These are phyloP conservation scores for Formicarius rufipectus DNA, from an alignment of 2,113 vertebrate species.

Conservation along the genomic window DNA sequence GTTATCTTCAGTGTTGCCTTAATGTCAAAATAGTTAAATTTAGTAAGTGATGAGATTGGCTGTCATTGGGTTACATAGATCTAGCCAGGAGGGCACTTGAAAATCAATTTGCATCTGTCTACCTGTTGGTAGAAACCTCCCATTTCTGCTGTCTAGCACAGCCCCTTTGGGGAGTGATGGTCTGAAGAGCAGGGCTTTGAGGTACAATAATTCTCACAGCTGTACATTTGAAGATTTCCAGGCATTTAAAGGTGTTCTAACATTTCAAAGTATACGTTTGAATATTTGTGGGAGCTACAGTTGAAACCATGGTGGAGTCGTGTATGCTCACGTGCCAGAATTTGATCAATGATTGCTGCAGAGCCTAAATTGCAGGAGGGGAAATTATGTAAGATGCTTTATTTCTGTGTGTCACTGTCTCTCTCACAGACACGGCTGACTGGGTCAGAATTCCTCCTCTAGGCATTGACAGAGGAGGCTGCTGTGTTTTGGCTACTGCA, in stretches of 20 bases:
- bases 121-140: background rate
- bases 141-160: background rate
- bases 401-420: background rate
- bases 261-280: background rate
- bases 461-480: background rate
- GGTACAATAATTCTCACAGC: background rate
- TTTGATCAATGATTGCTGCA: background rate
- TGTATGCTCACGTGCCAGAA: background rate
- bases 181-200: background rate
- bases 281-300: background rate
- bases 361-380: background rate
- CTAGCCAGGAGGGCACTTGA: background rate
- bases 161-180: background rate
- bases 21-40: background rate
- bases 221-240: background rate
- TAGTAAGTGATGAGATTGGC: background rate
- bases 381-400: background rate
- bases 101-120: background rate
- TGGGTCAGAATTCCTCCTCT: constrained; percentile 2
- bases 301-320: background rate
- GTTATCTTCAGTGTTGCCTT: background rate
- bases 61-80: background rate
- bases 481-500: background rate
- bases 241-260: background rate
- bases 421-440: background rate